Evolutionary conservation across 1,140 invertebrate species (phyloP), one percentile per base, ranked within the genome.

Genomic region (Choristoneura fumiferana): DNA sequence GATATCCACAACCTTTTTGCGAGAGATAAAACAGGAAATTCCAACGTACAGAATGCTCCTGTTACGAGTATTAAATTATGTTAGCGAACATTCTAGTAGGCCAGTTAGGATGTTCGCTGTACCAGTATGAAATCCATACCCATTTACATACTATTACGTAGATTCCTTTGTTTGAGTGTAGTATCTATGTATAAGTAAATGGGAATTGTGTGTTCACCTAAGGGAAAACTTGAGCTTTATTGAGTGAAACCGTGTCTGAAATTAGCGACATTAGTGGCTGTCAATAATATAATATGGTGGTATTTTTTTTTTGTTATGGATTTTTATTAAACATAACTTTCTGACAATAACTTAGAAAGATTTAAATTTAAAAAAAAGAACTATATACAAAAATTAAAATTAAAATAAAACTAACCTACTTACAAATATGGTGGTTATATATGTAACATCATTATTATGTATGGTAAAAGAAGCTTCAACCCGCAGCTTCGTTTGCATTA

Each of bases 21-120:
- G 17, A 17, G 40, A 22, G 15, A 43, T 43, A 43, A 43, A 43
- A 15, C 17, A 40, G 12, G 22, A 22, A 18, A 43, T 43, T 43
- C 40, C 22, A 18, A 18, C 15, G 8, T 18, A 10, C 15, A 43
- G 40, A 43, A 43, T 43, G 40, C 17, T 43, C 40, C 17, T 43
- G 40, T 43, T 43, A n/a, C n/a, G n/a, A n/a, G n/a, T n/a, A 43
- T 43, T 43, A 43, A 43, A 43, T 43, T 43, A 43, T 43, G 40
- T 43, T 17, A 4, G 40, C 39, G 39, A 43, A 17, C 40, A 43
- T 43, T 43, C 40, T 43, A 43, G n/a, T 17, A 43, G 40, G 40
- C 40, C 40, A 10, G 40, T 18, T 43, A 22, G 40, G 40, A n/a
- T n/a, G n/a, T n/a, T n/a, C n/a, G n/a, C 15, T 43, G 40, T 22